Percentiles rank a stretch among this genome's conserved stretches.
Conservation (phyloP, 2,888 invertebrate species). For the Strigamia crassipes region DNA sequence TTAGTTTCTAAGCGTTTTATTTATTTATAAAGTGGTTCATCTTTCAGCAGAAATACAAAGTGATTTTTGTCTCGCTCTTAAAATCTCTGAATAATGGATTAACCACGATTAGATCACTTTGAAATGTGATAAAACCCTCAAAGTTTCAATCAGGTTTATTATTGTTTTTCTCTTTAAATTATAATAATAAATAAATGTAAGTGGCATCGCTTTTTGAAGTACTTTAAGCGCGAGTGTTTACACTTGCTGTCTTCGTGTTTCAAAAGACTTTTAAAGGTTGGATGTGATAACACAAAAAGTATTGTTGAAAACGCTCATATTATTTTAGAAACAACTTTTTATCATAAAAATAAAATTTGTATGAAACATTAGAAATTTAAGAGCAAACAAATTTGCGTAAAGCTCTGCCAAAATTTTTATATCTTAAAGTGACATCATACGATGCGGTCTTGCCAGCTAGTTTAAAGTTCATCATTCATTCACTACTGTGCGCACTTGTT, state of each 20-base stretch:
- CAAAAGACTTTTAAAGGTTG: not conserved
- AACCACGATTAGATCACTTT: no score
- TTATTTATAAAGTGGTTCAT: not conserved
- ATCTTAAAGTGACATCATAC: not conserved
- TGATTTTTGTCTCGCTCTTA: no score
- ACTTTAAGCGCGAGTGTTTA: no score
- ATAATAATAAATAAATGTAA: not conserved
- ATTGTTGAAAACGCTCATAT: not conserved
- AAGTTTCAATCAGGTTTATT: no score
- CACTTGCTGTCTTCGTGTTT: not conserved
- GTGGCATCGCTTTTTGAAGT: not conserved
- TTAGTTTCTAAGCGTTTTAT: not conserved
- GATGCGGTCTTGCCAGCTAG: no score
- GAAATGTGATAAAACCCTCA: no score
- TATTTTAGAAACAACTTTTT: not conserved
- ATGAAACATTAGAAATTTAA: not conserved
- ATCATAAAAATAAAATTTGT: conserved; percentile 2
- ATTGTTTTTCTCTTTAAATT: no score
- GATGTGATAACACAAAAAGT: not conserved
- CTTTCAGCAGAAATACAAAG: no score
- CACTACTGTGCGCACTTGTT: no score
- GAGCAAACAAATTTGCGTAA: not conserved
- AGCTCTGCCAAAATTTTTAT: not conserved
- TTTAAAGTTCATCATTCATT: no score
- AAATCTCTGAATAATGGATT: no score